phyloP scores from a whole-genome alignment of 2,113 vertebrate species.

The Sialia sialis region DNA sequence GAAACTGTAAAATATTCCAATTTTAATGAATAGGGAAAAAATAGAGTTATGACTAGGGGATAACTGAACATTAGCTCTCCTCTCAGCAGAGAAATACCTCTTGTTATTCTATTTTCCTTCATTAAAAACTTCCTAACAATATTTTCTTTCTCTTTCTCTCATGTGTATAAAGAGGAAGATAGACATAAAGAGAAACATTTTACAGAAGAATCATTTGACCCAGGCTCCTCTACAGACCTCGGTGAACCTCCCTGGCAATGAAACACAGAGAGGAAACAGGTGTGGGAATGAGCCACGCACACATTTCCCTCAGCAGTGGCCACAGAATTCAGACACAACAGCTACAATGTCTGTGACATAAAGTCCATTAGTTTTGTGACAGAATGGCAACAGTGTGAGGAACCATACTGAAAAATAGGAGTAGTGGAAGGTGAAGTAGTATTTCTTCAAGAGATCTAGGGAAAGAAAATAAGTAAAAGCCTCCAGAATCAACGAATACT shows the following conservation, averaged over 20 bases:
- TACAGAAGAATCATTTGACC: background rate
- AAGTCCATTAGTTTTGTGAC: background rate
- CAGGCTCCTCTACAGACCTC: background rate
- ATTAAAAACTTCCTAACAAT: background rate
- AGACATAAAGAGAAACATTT: constrained; percentile 7
- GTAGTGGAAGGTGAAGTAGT: background rate
- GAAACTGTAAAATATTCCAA: background rate
- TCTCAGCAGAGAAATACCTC: background rate
- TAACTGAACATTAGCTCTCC: background rate
- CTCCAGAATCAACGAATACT: background rate
- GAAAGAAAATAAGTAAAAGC: background rate
- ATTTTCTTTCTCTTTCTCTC: background rate
- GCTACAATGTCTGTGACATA: background rate
- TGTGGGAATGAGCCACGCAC: constrained; percentile 29
- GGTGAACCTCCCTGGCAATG: background rate
- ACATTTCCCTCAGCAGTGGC: constrained; percentile 8
- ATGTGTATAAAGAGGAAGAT: constrained; percentile 12
- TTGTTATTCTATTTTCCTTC: background rate
- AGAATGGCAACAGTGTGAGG: background rate
- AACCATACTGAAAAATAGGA: background rate
- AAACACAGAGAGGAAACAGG: constrained; percentile 47
- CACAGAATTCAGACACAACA: background rate
- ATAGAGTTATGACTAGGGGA: background rate
- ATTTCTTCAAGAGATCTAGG: background rate
- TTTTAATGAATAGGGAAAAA: background rate